Evolutionary conservation across 2,113 vertebrate genomes (phyloP), one percentile per base, ranked within the genome.

Genomic region (Hypocryptadius cinnamomeus): DNA sequence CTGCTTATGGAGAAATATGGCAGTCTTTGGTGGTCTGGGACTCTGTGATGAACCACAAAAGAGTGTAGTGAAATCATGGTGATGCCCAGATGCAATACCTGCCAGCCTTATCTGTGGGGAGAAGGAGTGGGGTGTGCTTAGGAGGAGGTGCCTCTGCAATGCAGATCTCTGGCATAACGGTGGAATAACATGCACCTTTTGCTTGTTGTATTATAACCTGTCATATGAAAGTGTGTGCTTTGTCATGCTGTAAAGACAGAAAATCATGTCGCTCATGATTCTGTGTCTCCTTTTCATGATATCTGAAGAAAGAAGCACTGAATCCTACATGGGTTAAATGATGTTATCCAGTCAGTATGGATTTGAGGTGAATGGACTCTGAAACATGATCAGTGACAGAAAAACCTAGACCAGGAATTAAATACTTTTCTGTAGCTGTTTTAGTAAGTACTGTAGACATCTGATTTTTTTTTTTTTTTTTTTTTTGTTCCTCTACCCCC

Each of bases 91-190:
- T 45, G 35, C 37, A 81, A 21, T 1, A 5, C 33, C 31, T 59
- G 18, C 25, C 39, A 23, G n/a, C 10, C 19, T 53, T 10, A 25
- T 9, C 21, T 44, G 18, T 4, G 3, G 30, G 24, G 11, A n/a
- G 28, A 56, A 10, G 25, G 33, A 63, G 19, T 1, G 2, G 10
- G 2, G 5, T 2, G 0, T 44, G 16, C 1, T 5, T 31, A 45
- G n/a, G 33, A 69, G 42, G 8, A 79, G 1, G 8, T 57, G 25
- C 30, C 39, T 71, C n/a, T 77, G 57, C 51, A 35, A 5, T 56
- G 27, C 12, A 71, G 40, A 13, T n/a, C 7, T 70, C 15, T 63
- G 54, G 30, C 8, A 33, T 53, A 73, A 72, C 25, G 69, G 40
- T 44, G 54, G 40, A 68, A 39, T 35, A 72, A 65, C 25, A 69